A percentile compares a stretch with the other conserved stretches of the same genome.
phyloP scores from a whole-genome alignment of 2,797 vertebrate species.

The Anguilla megastoma region DNA sequence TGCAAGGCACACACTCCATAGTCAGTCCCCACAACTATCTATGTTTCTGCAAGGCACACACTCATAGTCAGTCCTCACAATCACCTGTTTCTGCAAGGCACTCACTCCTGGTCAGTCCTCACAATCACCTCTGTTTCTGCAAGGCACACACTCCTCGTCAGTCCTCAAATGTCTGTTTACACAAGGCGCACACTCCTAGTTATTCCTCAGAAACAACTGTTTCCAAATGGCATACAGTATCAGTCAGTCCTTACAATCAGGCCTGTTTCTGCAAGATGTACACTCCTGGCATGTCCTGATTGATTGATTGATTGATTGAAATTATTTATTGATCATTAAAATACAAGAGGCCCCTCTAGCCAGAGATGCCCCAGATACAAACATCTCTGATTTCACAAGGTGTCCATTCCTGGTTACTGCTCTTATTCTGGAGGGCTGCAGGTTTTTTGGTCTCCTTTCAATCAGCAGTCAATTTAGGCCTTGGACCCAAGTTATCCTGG shows the following conservation, averaged over 20 bases:
- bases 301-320: too few species aligned
- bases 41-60: conserved; percentile 87
- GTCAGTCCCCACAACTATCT: not conserved
- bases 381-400: too few species aligned
- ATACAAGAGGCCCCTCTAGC: too few species aligned
- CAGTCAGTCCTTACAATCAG: not conserved
- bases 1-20: not conserved
- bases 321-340: too few species aligned
- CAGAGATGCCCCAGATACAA: too few species aligned
- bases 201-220: not conserved
- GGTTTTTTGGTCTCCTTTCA: too few species aligned
- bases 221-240: conserved; percentile 92
- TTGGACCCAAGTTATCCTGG: too few species aligned
- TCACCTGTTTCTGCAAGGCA: not conserved
- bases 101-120: too few species aligned
- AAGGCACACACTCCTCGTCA: conserved; percentile 81
- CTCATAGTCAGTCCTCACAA: conserved; percentile 56
- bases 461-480: too few species aligned
- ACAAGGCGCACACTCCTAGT: not conserved
- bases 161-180: not conserved
- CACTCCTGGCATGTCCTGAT: not conserved
- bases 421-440: too few species aligned
- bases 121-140: conserved; percentile 69
- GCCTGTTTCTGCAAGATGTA: not conserved
- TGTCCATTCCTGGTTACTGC: too few species aligned